Percentiles rank a stretch among this genome's conserved stretches.
These are phyloP conservation scores for Catalaphyllia jardinei DNA, from an alignment of 64 coral and sea anemone species.

Conservation along the genomic window DNA sequence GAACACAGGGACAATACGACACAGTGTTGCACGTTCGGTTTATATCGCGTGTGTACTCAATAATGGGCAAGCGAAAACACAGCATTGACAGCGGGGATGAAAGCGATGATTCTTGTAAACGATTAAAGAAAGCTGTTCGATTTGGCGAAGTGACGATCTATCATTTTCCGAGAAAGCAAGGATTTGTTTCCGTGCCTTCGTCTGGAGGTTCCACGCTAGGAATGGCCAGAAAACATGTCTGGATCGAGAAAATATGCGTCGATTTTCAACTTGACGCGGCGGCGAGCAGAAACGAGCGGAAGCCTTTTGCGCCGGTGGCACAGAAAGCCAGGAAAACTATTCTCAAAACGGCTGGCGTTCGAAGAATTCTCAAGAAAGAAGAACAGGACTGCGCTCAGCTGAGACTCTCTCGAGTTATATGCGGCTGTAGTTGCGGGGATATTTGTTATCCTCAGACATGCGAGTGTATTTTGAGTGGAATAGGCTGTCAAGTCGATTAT, in stretches of 20 bases:
- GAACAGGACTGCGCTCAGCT: slow-evolving; percentile 83
- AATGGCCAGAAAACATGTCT: slow-evolving; percentile 85
- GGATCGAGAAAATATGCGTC: slow-evolving; percentile 52
- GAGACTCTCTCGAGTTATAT: slow-evolving; percentile 78
- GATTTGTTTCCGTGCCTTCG: slow-evolving; percentile 91
- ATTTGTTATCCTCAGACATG: slow-evolving; percentile 84
- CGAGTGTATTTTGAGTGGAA: slow-evolving; percentile 85
- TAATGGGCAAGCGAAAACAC: slow-evolving; percentile 84
- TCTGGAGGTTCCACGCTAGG: slow-evolving; percentile 85
- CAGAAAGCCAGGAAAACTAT: slow-evolving; percentile 75
- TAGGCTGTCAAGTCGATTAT: slow-evolving; percentile 92
- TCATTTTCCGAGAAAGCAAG: slow-evolving; percentile 85
- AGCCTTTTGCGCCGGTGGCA: slow-evolving; percentile 62
- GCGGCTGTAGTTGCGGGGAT: slow-evolving; percentile 89
- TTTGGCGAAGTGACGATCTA: slow-evolving; percentile 83
- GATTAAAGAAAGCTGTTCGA: slow-evolving; percentile 65
- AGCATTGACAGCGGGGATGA: slow-evolving; percentile 56
- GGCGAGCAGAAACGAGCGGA: slow-evolving; percentile 13
- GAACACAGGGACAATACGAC: not conserved
- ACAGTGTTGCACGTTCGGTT: not conserved
- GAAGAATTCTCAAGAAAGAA: slow-evolving; percentile 80
- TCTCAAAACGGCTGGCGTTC: slow-evolving; percentile 74
- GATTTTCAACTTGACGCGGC: slow-evolving; percentile 40
- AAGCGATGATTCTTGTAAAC: slow-evolving; percentile 44
- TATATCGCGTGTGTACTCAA: not conserved